Conservation (phyloP, 2,113 vertebrate genomes). For the Lipophrys pholis region DNA sequence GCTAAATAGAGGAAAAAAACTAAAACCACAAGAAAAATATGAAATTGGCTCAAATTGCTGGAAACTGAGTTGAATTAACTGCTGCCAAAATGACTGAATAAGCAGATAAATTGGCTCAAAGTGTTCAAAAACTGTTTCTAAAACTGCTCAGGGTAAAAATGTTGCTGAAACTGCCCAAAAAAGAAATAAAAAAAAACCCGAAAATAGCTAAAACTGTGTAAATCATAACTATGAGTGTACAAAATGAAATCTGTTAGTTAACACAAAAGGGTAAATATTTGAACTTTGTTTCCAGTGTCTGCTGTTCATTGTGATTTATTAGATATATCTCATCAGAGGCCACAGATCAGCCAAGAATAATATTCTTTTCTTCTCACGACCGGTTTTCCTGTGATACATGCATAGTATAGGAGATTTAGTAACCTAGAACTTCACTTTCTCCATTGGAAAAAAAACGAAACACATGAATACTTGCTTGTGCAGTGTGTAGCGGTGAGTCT, state of each 20-base stretch:
- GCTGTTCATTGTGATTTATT: neutral
- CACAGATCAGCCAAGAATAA: neutral
- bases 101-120: no score
- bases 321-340: neutral
- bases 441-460: neutral
- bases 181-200: no score
- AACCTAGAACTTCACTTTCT: neutral
- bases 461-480: no score
- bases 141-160: no score
- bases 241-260: neutral
- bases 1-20: no score
- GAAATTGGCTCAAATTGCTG: no score
- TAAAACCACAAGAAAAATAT: no score
- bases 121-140: no score
- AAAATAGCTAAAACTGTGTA: no score
- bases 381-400: neutral
- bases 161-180: no score
- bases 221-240: neutral
- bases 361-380: neutral
- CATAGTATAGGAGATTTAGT: neutral
- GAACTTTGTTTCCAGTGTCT: neutral
- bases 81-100: no score
- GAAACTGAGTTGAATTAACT: no score
- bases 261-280: neutral
- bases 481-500: neutral